phyloP scores from a whole-genome alignment of 2,888 invertebrate species.

The Drosophila vallismaia region DNA sequence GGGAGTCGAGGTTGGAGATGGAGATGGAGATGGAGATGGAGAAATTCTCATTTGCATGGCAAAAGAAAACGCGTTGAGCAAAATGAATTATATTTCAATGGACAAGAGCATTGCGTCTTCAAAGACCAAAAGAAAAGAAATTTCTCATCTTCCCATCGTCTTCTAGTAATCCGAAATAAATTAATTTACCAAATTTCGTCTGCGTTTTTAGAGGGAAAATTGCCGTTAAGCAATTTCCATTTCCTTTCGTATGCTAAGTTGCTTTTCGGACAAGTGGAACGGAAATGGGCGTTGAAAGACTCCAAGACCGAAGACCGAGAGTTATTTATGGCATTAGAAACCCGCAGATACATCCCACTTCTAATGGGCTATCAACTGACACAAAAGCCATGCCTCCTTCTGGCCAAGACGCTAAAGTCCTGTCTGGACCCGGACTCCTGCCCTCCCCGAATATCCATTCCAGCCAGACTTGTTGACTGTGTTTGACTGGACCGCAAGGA shows the following conservation, averaged over 20 bases:
- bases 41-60: constrained; percentile 53
- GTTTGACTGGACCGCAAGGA: constrained; percentile 39
- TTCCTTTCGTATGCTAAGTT: constrained; percentile 28
- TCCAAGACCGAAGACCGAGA: not conserved
- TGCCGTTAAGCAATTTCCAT: constrained; percentile 65
- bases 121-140: no score
- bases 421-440: not conserved
- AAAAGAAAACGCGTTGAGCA: constrained; percentile 23
- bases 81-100: constrained; percentile 10
- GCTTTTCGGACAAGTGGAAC: constrained; percentile 1
- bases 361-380: not conserved
- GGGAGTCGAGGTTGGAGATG: not conserved
- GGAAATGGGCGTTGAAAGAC: not conserved
- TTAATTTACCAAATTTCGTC: constrained; percentile 60
- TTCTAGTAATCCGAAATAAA: constrained; percentile 56
- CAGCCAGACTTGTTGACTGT: constrained; percentile 35
- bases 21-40: not conserved
- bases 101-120: constrained; percentile 10
- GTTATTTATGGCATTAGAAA: not conserved
- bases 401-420: not conserved
- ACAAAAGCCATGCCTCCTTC: not conserved
- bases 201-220: constrained; percentile 34
- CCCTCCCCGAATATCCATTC: constrained; percentile 5
- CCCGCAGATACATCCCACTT: not conserved
- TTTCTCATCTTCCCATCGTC: constrained; percentile 13